These are phyloP conservation scores for Bothrops jararaca DNA, from an alignment of 2,113 vertebrate species.

Conservation along the genomic window DNA sequence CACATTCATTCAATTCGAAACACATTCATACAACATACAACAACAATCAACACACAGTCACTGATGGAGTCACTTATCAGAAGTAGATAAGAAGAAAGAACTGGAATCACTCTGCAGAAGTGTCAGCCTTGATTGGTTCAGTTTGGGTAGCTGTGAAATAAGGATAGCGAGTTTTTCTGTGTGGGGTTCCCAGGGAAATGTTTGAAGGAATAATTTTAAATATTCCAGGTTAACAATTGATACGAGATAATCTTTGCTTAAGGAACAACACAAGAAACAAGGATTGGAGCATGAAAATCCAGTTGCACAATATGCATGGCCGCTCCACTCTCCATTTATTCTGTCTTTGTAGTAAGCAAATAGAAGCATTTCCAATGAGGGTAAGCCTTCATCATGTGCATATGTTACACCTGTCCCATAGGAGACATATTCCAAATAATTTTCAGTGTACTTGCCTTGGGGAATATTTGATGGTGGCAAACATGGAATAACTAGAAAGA, in stretches of 20 bases:
- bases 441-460: constrained; percentile 46
- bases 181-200: not conserved
- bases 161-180: not conserved
- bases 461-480: constrained; percentile 50
- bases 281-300: not conserved
- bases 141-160: not conserved
- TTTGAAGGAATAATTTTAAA: not conserved
- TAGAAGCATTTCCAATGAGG: constrained; percentile 54
- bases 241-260: not conserved
- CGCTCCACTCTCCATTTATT: constrained; percentile 50
- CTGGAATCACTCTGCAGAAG: not conserved
- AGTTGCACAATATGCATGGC: constrained; percentile 43
- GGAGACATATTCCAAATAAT: constrained; percentile 35
- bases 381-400: constrained; percentile 33
- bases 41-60: no score
- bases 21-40: no score
- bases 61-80: no score
- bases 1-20: no score
- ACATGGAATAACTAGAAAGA: constrained; percentile 60
- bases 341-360: constrained; percentile 62
- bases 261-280: not conserved
- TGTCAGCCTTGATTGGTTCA: not conserved
- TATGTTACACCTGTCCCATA: constrained; percentile 56
- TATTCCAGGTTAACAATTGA: not conserved
- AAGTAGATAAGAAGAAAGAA: not conserved